Evolutionary conservation across 2,113 vertebrate species (phyloP).

Genomic region (Scartelaos histophorus): DNA sequence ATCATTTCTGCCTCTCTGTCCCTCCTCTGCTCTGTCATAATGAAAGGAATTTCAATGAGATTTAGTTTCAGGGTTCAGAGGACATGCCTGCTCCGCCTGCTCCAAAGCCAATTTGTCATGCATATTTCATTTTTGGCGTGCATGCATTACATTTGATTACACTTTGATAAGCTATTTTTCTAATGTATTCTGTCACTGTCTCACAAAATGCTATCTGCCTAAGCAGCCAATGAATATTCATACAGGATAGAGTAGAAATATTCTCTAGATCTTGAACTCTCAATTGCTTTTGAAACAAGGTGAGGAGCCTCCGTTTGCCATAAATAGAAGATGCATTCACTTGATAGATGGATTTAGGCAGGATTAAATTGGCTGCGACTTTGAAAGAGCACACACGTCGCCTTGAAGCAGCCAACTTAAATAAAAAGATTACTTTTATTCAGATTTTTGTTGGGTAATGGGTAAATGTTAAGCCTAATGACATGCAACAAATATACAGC

Average conservation of each 20-base stretch:
- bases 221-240: slow-evolving; percentile 54
- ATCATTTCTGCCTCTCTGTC: slow-evolving; percentile 39
- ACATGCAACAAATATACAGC: slow-evolving; percentile 34
- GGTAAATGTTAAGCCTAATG: slow-evolving; percentile 42
- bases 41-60: slow-evolving; percentile 72
- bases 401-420: slow-evolving; percentile 25
- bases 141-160: slow-evolving; percentile 65
- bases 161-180: slow-evolving; percentile 49
- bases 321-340: slow-evolving; percentile 26
- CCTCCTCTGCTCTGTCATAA: slow-evolving; percentile 42
- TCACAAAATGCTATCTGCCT: slow-evolving; percentile 41
- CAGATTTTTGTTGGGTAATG: slow-evolving; percentile 36
- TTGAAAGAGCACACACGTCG: slow-evolving; percentile 35
- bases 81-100: slow-evolving; percentile 56
- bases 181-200: slow-evolving; percentile 43
- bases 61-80: slow-evolving; percentile 64
- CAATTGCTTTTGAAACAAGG: slow-evolving; percentile 27
- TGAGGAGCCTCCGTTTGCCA: slow-evolving; percentile 27
- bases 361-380: slow-evolving; percentile 24
- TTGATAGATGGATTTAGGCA: slow-evolving; percentile 35
- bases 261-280: slow-evolving; percentile 10
- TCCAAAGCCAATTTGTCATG: slow-evolving; percentile 70
- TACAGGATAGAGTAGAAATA: slow-evolving; percentile 5
- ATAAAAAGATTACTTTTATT: slow-evolving; percentile 45
- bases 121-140: slow-evolving; percentile 57